Evolutionary conservation across 2,888 invertebrate genomes (phyloP), one percentile per base, ranked within the genome.

Genomic region (Archips crataeganus): DNA sequence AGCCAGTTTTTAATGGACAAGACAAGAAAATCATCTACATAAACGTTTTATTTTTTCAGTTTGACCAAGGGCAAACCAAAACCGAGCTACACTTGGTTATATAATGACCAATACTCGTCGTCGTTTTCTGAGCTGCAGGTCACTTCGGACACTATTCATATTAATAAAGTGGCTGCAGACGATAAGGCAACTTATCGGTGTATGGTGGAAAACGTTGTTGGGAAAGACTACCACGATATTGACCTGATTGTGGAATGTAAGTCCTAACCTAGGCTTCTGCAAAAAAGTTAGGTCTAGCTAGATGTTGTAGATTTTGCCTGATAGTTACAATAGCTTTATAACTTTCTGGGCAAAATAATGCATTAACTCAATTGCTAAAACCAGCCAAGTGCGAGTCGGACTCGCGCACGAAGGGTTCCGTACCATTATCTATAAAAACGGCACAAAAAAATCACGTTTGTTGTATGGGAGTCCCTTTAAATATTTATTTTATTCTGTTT

Each of bases 191-290:
- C 66, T 0, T 89, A 85, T 69, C 77, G 61, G 64, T 90, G 90
- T 76, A 39, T 51, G 10, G 86, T 83, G 0, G n/a, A 15, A 0
- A 90, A 88, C 73, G 61, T 70, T 2, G 65, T 80, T n/a, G 86
- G 86, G 2, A 54, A 69, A 39, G 85, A 85, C 49, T n/a, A 23
- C 6, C 80, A 82, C 36, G 76, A 79, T 0, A 78, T 80, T 2
- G 74, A 80, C 8, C 73, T 89, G 10, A 71, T 76, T 9, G 82
- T 88, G n/a, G 79, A 84, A 78, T 85, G 89, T 90, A 78, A 78
- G 89, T 83, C 75, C 39, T 10, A 54, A 23, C 9, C 23, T 61
- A 8, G 8, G 4, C 4, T 39, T 4, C 39, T 39, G 39, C 39
- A 39, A 39, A 3, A 39, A 39, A 39, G 2, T 39, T 8, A 47